These are phyloP conservation scores for Sardinella longiceps DNA, from an alignment of 2,797 vertebrate genomes.

Conservation along the genomic window DNA sequence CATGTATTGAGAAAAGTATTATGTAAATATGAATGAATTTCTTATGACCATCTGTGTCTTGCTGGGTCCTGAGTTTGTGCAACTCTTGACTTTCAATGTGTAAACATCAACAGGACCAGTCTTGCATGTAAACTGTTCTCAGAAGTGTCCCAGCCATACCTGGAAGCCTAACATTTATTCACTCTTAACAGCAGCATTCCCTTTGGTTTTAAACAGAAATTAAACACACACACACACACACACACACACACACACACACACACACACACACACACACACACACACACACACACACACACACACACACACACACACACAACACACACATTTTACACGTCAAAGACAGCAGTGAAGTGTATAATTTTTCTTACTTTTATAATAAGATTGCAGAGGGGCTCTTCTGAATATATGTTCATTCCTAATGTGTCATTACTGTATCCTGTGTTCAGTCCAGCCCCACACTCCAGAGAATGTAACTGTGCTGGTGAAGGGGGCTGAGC, in stretches of 20 bases:
- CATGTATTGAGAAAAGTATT: too few species aligned
- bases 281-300: too few species aligned
- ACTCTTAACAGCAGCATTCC: not conserved
- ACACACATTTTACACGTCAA: too few species aligned
- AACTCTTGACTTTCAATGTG: not conserved
- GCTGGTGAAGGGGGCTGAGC: conserved; percentile 70
- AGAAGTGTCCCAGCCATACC: not conserved
- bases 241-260: not conserved
- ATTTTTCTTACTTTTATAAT: too few species aligned
- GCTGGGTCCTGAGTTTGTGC: not conserved
- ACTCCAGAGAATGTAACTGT: conserved; percentile 84
- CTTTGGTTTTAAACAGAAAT: not conserved
- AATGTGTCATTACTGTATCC: not conserved
- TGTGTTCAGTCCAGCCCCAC: conserved; percentile 84
- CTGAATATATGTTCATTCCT: not conserved
- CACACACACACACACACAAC: too few species aligned
- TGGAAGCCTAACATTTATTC: not conserved
- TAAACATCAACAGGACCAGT: conserved; percentile 13
- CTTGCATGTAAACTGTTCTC: not conserved
- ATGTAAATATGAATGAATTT: too few species aligned
- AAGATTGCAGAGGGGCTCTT: too few species aligned
- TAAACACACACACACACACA: not conserved
- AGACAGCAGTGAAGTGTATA: too few species aligned
- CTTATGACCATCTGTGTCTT: not conserved
- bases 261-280: not conserved